Base-by-base conservation (phyloP, 2,888 invertebrate genomes). In the Litoditis marina region DNA sequence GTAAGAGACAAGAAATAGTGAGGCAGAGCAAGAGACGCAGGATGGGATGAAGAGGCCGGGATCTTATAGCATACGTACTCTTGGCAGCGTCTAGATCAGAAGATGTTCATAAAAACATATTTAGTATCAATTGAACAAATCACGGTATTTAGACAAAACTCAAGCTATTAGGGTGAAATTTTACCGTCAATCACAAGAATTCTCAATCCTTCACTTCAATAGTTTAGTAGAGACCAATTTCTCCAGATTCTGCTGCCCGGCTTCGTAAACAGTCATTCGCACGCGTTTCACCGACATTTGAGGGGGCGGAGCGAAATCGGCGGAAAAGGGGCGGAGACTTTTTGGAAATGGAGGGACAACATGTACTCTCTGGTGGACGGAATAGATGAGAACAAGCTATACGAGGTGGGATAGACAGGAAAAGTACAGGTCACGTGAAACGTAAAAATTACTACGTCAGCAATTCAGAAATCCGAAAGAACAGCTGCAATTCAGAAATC, bases 291-390 rank as follows among this genome's bases (percentile, higher is more conserved):
- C 58, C 70, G 80, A 11, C 71, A 73, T 55, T 63, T 81, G 34
- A 67, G 81, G 25, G 77, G 78, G 2, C 51, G 62, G n/a, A 73
- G 74, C 34, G 74, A 74, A n/a, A 78, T 79, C 32, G 79, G 80
- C n/a, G 57, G 57, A 6, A 51, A 50, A n/a, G 63, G 65, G 0
- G 77, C 74, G 6, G 77, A 78, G 30, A 79, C 74, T 2, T 81
- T 81, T 62, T 81, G 81, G 81, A 72, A 71, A 39, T 81, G 81
- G 81, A 63, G 81, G 13, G 75, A 81, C 61, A 74, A 78, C 52
- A 81, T 81, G 81, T 81, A 81, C 64, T 66, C 67, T 22, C 60
- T 78, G n/a, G 77, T 80, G 36, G 76, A 76, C 28, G 68, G 75
- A 46, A 65, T 77, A 31, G 66, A 66, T n/a, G 75, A 70, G 55